These are phyloP conservation scores for Thyatira batis DNA, from an alignment of 2,888 invertebrate genomes.

Conservation along the genomic window DNA sequence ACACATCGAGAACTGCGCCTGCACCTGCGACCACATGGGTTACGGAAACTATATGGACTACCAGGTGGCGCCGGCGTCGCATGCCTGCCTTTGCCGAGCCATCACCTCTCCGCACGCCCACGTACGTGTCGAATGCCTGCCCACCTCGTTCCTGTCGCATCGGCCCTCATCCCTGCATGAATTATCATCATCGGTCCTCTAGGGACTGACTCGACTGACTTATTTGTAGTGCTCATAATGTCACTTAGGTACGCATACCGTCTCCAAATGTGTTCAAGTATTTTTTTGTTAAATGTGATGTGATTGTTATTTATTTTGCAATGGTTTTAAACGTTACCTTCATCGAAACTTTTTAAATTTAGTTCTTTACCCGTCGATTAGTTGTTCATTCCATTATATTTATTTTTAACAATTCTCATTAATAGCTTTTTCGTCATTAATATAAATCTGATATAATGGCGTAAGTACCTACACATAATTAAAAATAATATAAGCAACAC, in stretches of 20 bases:
- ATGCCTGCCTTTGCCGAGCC: slow-evolving; percentile 78
- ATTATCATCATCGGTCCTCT: slow-evolving; percentile 40
- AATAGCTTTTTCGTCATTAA: no score
- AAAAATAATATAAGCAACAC: no score
- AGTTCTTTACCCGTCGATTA: no score
- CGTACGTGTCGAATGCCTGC: slow-evolving; percentile 59
- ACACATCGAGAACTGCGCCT: slow-evolving; percentile 94
- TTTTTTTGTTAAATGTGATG: not conserved
- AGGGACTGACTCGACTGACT: slow-evolving; percentile 52
- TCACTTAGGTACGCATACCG: slow-evolving; percentile 16
- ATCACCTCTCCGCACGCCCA: slow-evolving; percentile 80
- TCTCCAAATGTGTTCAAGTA: slow-evolving; percentile 24
- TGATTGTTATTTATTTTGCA: not conserved
- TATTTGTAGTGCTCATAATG: slow-evolving; percentile 52
- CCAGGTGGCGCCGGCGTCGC: slow-evolving; percentile 85
- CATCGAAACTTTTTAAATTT: not conserved
- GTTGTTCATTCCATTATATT: no score
- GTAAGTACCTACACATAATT: no score
- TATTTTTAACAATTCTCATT: no score
- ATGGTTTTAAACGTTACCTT: not conserved
- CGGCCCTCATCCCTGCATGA: slow-evolving; percentile 53
- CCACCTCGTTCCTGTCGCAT: slow-evolving; percentile 28
- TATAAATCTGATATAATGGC: no score
- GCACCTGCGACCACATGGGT: slow-evolving; percentile 96
- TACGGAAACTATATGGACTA: slow-evolving; percentile 96